Base-by-base conservation (phyloP, 1,140 invertebrate species). In the Heliconius himera region DNA sequence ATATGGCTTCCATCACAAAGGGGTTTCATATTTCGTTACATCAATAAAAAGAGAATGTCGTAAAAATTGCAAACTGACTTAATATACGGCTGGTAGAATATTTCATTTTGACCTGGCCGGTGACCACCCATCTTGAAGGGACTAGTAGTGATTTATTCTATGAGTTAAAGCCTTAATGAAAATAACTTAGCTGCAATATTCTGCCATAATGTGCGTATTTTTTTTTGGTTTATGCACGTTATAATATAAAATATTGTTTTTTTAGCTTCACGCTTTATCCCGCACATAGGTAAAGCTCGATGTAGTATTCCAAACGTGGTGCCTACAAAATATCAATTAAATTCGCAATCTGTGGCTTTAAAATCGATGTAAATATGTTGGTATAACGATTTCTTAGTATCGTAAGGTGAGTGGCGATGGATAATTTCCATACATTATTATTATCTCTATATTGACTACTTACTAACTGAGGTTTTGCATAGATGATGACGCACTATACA, bases 251-350 rank as follows among this genome's bases (percentile, higher is more conserved):
- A 41, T 41, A 11, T 49, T 49, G 18, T 49, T 49, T 18, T 49
- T 49, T 49, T 18, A 18, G 49, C 18, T 20, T 2, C 18, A 51
- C 18, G 49, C 49, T 51, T 1, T 51, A 51, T 51, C 49, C 49
- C 6, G 16, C 49, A 20, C 18, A 20, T 51, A 8, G 18, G 18
- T 8, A 20, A n/a, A n/a, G 89, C 90, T 92, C 87, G 13, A 66
- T 26, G 22, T 13, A 66, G 56, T n/a, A n/a, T n/a, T n/a, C 60
- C 5, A 3, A 26, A 26, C 60, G 11, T 83, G 81, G 74, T 78
- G 70, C 80, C 87, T 83, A 92, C 93, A 93, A 93, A 90, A 93
- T 93, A 93, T 93, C 90, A 92, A 93, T 94, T 91, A 93, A 79
- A 54, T 36, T 80, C 22, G 75, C 76, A 56, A 78, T 78, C 20